phyloP scores from a whole-genome alignment of 2,113 vertebrate genomes.

The Protomyctophum bolini region DNA sequence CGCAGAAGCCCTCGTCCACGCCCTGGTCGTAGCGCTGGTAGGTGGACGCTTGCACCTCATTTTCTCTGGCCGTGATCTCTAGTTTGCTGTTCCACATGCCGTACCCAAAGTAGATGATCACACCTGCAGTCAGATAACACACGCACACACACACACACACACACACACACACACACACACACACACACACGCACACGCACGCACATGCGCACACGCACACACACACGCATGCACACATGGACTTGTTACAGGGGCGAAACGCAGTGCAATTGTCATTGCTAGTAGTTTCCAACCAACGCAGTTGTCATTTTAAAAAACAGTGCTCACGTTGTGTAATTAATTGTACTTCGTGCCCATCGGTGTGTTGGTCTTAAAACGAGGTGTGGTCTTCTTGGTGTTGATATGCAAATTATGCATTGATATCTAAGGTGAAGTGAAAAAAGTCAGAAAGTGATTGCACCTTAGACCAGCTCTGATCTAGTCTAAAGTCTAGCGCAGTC shows the following conservation, averaged over 20 bases:
- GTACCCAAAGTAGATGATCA: slow-evolving; percentile 98
- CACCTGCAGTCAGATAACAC: slow-evolving; percentile 71
- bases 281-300: too few relatives aligned
- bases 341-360: too few relatives aligned
- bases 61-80: slow-evolving; percentile 93
- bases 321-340: too few relatives aligned
- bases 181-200: background rate
- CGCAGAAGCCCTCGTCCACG: slow-evolving; percentile 90
- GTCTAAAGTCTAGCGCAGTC: too few relatives aligned
- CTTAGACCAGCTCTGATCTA: too few relatives aligned
- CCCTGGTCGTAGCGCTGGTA: slow-evolving; percentile 95
- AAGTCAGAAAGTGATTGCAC: too few relatives aligned
- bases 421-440: too few relatives aligned
- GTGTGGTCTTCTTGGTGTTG: too few relatives aligned
- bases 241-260: background rate
- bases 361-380: too few relatives aligned
- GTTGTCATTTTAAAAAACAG: too few relatives aligned
- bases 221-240: background rate
- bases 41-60: slow-evolving; percentile 93
- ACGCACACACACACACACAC: slow-evolving; percentile 18
- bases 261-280: too few relatives aligned
- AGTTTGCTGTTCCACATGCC: slow-evolving; percentile 98
- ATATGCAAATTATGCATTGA: too few relatives aligned
- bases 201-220: background rate
- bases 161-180: background rate